Base-by-base conservation (phyloP, 92 coral and sea anemone species). In the Zoanthus sociatus region DNA sequence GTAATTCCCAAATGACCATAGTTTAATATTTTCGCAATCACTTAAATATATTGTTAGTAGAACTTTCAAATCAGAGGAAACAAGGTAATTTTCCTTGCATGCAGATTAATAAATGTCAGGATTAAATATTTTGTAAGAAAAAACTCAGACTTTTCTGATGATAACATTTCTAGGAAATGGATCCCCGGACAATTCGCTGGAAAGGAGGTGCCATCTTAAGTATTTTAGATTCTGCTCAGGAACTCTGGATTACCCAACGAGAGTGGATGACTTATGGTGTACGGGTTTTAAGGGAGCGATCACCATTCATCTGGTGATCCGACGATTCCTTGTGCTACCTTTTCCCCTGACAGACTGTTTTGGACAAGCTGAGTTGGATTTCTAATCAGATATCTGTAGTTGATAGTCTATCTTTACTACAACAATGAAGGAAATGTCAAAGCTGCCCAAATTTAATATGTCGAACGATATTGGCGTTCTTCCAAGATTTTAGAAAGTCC, bases 171-270 rank as follows among this genome's bases (percentile, higher is more conserved):
- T 32, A 97, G 99, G 99, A 97, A 73, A 96, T 97, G 94, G 98
- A 97, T 82, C 97, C 99, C 0, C 98, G 99, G 20, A 97, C 96
- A 6, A 96, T 97, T 66, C 95, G 95, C 73, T 97, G 99, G 99
- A 97, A 95, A 88, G 99, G 99, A 3, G 98, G 96, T 4, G 99
- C 99, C 0, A 88, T 97, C 26, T 95, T 97, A 0, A 96, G 99
- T 33, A 97, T 97, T 33, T 86, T 97, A 13, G 99, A 97, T 93
- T 90, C 99, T 1, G 99, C 95, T 30, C 98, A 97, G 82, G 99
- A 97, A 77, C 89, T 97, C 67, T 97, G 99, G 99, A 87, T 97
- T 58, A 95, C 97, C 18, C 98, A 95, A 81, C 92, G 93, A 14
- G 99, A 97, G 64, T 97, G 99, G 99, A 86, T 82, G 55, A 76